Conservation (phyloP, 1,140 invertebrate species). For the Drosophila jambulina region DNA sequence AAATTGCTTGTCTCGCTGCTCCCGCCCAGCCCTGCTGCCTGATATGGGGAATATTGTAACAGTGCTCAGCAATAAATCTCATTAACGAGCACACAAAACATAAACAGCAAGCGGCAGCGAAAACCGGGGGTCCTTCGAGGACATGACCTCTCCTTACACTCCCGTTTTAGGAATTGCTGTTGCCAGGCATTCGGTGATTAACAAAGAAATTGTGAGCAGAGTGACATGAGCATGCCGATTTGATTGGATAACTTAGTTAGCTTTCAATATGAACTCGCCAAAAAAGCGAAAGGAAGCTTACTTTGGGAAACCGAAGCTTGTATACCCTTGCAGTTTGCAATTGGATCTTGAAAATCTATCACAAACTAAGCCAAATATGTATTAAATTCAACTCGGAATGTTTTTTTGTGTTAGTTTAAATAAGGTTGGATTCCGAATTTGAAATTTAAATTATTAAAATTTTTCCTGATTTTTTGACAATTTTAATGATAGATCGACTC, state of each 20-base stretch:
- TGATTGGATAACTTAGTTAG: constrained; percentile 40
- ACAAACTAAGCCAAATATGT: too few relatives aligned
- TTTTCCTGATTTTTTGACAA: too few relatives aligned
- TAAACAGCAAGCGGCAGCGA: constrained; percentile 29
- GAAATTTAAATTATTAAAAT: too few relatives aligned
- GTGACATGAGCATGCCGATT: constrained; percentile 14
- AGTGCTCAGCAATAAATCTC: constrained; percentile 76
- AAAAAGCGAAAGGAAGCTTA: background rate
- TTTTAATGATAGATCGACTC: too few relatives aligned
- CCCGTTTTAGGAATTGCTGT: constrained; percentile 15
- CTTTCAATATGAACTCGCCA: background rate
- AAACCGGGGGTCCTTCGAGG: constrained; percentile 16
- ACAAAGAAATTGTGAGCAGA: constrained; percentile 12
- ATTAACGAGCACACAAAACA: constrained; percentile 61
- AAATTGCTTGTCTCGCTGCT: constrained; percentile 78
- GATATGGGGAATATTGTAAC: constrained; percentile 59
- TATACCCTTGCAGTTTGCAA: too few relatives aligned
- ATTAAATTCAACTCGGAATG: too few relatives aligned
- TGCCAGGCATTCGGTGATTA: constrained; percentile 35
- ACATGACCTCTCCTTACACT: constrained; percentile 1
- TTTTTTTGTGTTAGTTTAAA: too few relatives aligned
- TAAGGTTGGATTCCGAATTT: too few relatives aligned
- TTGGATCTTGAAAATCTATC: too few relatives aligned
- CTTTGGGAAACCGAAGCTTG: too few relatives aligned
- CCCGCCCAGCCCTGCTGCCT: constrained; percentile 1